phyloP scores from a whole-genome alignment of 2,113 vertebrate species.

The Python bivittatus region DNA sequence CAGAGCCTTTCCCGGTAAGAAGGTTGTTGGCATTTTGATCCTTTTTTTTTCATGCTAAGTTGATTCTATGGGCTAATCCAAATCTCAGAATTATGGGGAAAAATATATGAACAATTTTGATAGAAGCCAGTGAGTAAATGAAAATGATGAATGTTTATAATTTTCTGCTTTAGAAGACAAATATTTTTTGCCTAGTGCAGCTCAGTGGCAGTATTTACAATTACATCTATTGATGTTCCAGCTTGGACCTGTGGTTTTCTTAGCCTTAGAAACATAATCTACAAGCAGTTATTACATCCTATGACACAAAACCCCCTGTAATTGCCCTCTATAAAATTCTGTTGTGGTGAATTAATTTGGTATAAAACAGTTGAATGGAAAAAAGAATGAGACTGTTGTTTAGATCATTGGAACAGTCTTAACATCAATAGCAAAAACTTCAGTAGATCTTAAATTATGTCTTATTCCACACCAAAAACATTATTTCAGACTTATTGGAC shows the following conservation, averaged over 20 bases:
- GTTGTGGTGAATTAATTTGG: background rate
- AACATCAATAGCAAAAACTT: background rate
- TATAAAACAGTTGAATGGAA: background rate
- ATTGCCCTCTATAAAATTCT: background rate
- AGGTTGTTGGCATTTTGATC: background rate
- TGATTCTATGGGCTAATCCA: background rate
- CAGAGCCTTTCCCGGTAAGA: slow-evolving; percentile 96
- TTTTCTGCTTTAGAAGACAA: background rate
- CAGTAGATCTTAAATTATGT: background rate
- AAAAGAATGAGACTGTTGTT: background rate
- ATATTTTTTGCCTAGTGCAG: background rate
- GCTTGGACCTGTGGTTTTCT: background rate
- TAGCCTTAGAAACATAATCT: background rate
- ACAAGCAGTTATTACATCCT: background rate
- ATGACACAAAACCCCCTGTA: background rate
- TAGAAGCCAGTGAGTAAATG: background rate
- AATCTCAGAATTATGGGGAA: background rate
- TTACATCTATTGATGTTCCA: background rate
- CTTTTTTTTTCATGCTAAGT: background rate
- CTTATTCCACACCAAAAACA: background rate
- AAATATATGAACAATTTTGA: background rate
- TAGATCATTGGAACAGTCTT: background rate
- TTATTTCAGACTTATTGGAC: background rate
- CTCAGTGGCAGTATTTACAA: background rate
- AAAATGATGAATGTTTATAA: background rate